phyloP scores from a whole-genome alignment of 2,113 vertebrate species.

The Cepphus grylle region DNA sequence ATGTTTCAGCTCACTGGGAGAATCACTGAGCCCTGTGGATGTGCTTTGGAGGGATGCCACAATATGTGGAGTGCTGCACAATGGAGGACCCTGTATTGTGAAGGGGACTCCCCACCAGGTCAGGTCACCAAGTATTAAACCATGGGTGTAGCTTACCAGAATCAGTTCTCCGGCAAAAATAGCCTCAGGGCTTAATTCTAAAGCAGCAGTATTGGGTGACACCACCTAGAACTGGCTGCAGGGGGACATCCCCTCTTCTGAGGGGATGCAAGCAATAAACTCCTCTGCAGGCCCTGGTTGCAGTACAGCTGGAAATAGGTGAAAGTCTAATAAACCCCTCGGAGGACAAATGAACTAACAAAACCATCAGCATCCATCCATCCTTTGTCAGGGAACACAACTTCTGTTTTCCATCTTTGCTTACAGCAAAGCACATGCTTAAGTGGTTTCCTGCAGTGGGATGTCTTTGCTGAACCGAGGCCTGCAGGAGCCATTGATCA shows the following conservation, averaged over 20 bases:
- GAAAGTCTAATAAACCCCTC: not conserved
- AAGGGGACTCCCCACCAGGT: not conserved
- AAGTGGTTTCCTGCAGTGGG: conserved; percentile 12
- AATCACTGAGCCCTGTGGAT: not conserved
- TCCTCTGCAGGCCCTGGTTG: not conserved
- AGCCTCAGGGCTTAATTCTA: not conserved
- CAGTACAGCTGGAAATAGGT: not conserved
- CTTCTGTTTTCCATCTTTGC: not conserved
- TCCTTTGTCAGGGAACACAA: not conserved
- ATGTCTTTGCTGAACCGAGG: not conserved
- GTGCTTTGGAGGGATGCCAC: not conserved
- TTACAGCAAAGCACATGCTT: not conserved
- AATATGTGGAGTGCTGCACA: rapidly evolving
- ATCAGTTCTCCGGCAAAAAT: not conserved
- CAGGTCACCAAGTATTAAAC: not conserved
- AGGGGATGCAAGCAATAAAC: not conserved
- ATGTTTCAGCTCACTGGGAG: not conserved
- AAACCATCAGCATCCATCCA: not conserved
- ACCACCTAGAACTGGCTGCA: rapidly evolving
- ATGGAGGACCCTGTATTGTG: rapidly evolving
- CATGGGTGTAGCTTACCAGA: not conserved
- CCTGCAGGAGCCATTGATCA: conserved; percentile 39
- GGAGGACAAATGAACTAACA: not conserved
- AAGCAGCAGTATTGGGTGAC: not conserved
- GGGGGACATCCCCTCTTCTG: not conserved